phyloP scores from a whole-genome alignment of 2,797 vertebrate species.

The Danionella dracula region DNA sequence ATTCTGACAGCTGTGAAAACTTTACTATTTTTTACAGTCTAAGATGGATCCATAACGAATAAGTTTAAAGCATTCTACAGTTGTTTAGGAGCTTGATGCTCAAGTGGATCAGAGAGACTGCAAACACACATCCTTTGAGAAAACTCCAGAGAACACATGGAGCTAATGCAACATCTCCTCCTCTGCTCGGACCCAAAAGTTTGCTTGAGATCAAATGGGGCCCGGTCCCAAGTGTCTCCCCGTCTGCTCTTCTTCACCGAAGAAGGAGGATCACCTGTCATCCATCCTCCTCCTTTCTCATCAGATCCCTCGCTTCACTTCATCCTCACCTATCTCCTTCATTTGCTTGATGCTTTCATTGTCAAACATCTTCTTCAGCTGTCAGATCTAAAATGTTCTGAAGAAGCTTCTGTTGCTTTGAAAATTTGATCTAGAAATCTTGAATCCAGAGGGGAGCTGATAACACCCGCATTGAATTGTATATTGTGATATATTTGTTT shows the following conservation, averaged over 20 bases:
- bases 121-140: background rate
- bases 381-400: slow-evolving; percentile 22
- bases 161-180: slow-evolving; percentile 27
- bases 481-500: too few species aligned
- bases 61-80: too few species aligned
- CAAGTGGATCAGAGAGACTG: background rate
- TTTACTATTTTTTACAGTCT: too few species aligned
- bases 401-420: slow-evolving; percentile 10
- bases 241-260: slow-evolving; percentile 31
- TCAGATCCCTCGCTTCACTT: slow-evolving; percentile 28
- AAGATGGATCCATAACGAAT: too few species aligned
- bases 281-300: slow-evolving; percentile 29
- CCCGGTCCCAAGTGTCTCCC: slow-evolving; percentile 24
- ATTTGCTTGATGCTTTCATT: slow-evolving; percentile 18
- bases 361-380: background rate
- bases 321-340: slow-evolving; percentile 22
- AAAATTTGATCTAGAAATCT: slow-evolving; percentile 7
- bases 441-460: background rate
- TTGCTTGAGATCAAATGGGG: slow-evolving; percentile 44
- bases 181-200: slow-evolving; percentile 37
- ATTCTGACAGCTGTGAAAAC: too few species aligned
- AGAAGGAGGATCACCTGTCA: slow-evolving; percentile 49
- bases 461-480: too few species aligned
- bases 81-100: too few species aligned
- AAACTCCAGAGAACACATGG: background rate